Evolutionary conservation across 2,888 invertebrate genomes (phyloP).

Genomic region (Meghimatium bilineatum): DNA sequence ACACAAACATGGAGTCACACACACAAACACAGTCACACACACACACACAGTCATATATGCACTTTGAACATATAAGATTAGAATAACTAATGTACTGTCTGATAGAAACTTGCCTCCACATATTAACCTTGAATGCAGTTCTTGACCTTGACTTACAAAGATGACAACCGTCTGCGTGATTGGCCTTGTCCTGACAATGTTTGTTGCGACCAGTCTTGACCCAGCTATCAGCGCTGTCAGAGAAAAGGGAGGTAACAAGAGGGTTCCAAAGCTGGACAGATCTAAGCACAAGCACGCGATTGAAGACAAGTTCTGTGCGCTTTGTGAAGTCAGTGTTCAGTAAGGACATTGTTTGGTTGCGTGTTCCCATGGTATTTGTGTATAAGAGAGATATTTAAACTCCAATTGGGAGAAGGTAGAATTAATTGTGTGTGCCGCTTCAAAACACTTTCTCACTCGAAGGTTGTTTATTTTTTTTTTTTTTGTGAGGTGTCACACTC

Average conservation of each 20-base stretch:
- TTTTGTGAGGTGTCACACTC: no score
- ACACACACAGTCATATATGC: not conserved
- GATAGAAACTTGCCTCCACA: not conserved
- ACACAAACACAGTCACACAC: no score
- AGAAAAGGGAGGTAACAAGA: constrained; percentile 76
- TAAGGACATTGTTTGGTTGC: not conserved
- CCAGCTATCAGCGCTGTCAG: constrained; percentile 89
- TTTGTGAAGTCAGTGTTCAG: constrained; percentile 84
- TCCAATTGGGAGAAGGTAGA: no score
- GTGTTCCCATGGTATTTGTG: not conserved
- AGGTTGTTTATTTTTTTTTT: no score
- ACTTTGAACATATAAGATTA: not conserved
- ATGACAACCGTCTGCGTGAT: constrained; percentile 82
- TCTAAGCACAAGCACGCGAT: constrained; percentile 93
- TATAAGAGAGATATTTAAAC: not conserved
- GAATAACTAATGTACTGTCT: constrained; percentile 3
- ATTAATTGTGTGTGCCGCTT: no score
- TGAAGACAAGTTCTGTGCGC: constrained; percentile 94
- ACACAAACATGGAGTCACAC: no score
- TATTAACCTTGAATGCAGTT: not conserved
- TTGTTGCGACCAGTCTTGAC: constrained; percentile 88
- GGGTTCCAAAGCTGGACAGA: constrained; percentile 87
- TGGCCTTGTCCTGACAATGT: constrained; percentile 86
- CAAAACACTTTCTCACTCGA: no score
- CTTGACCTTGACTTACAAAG: constrained; percentile 56